Conservation (phyloP, 2,113 vertebrate species). For the Todiramphus chloris region DNA sequence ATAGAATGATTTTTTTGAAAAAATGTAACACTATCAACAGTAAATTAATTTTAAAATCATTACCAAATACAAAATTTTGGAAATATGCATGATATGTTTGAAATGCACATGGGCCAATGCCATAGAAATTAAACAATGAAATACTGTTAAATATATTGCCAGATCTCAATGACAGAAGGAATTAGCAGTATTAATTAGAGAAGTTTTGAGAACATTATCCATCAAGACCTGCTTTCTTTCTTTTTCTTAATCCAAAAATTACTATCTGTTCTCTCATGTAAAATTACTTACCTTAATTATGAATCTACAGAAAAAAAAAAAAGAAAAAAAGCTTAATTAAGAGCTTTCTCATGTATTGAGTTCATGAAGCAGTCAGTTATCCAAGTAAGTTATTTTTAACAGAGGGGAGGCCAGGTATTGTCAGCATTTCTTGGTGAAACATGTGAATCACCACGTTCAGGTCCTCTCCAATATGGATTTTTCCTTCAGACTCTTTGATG, state of each 20-base stretch:
- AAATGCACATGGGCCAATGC: background rate
- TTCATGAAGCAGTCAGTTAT: background rate
- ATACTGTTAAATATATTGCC: background rate
- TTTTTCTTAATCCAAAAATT: background rate
- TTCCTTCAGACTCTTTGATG: background rate
- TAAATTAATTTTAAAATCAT: background rate
- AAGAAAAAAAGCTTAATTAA: background rate
- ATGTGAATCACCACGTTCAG: rapidly evolving
- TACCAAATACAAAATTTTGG: background rate
- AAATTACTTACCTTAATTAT: background rate
- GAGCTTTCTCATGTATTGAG: background rate
- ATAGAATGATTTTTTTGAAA: background rate
- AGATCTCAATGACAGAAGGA: background rate
- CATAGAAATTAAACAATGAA: background rate
- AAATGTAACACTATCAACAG: background rate
- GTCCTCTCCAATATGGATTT: background rate
- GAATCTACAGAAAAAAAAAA: background rate
- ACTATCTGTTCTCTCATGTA: background rate
- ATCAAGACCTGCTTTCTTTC: background rate
- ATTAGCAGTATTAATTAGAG: background rate
- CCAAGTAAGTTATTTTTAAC: background rate
- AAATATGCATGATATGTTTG: background rate
- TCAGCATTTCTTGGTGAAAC: background rate
- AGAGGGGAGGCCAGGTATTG: background rate
- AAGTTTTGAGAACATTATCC: background rate